Percentiles rank a stretch among this genome's conserved stretches.
These are phyloP conservation scores for Psilopogon haemacephalus DNA, from an alignment of 2,113 vertebrate species.

Conservation along the genomic window DNA sequence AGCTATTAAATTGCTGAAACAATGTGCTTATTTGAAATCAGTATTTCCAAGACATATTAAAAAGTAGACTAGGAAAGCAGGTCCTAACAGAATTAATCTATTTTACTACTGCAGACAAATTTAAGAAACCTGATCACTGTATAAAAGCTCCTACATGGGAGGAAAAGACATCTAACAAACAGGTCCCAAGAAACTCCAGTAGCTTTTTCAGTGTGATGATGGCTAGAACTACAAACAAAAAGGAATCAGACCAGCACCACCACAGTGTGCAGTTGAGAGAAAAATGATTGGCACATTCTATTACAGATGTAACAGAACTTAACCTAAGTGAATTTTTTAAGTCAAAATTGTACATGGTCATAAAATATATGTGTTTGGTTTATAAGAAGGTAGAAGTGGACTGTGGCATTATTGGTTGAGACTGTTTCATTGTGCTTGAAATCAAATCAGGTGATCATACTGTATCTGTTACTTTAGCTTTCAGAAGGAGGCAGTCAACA, in stretches of 20 bases:
- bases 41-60: not conserved
- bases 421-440: not conserved
- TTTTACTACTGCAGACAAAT: not conserved
- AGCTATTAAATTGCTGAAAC: not conserved
- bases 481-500: not conserved
- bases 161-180: not conserved
- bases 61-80: not conserved
- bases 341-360: not conserved
- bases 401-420: not conserved
- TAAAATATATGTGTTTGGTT: not conserved
- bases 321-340: not conserved
- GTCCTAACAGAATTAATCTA: not conserved
- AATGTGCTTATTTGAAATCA: not conserved
- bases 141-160: no score
- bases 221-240: not conserved
- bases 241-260: not conserved
- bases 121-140: not conserved
- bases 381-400: not conserved
- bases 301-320: not conserved
- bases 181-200: not conserved
- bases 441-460: not conserved
- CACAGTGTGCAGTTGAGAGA: not conserved
- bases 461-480: not conserved
- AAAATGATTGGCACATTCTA: not conserved
- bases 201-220: not conserved